phyloP scores from a whole-genome alignment of 2,888 invertebrate species.

The Pycnomerus fuliginosus region DNA sequence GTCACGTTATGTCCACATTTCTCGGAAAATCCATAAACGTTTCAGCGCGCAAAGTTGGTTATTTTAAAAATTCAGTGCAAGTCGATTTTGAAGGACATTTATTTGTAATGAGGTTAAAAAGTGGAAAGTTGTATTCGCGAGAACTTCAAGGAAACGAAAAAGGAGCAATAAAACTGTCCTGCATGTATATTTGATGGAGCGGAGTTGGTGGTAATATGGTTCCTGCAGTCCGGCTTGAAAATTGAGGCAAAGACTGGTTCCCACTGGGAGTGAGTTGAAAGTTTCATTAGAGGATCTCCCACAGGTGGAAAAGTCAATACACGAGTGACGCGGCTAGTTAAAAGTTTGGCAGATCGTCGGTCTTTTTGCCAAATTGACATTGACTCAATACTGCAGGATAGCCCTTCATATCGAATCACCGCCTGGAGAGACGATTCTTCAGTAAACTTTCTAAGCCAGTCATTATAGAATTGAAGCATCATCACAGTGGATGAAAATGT shows the following conservation, averaged over 20 bases:
- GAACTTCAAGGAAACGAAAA: too few relatives aligned
- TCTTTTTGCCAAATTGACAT: conserved; percentile 32
- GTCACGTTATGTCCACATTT: too few relatives aligned
- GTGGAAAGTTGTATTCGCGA: conserved; percentile 14
- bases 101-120: conserved; percentile 13
- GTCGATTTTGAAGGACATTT: conserved; percentile 9
- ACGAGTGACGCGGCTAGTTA: conserved; percentile 30
- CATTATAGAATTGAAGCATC: too few relatives aligned
- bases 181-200: conserved; percentile 33
- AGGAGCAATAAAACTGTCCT: conserved; percentile 13
- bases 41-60: too few relatives aligned
- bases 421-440: conserved; percentile 9
- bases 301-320: conserved; percentile 29
- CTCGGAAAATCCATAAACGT: too few relatives aligned
- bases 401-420: conserved; percentile 7
- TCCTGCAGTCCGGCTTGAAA: conserved; percentile 28
- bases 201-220: conserved; percentile 27
- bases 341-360: conserved; percentile 35
- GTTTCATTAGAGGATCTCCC: conserved; percentile 34
- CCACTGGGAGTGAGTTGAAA: conserved; percentile 32
- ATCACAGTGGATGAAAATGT: too few relatives aligned
- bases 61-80: too few relatives aligned
- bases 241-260: conserved; percentile 29
- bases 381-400: conserved; percentile 18
- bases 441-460: conserved; percentile 5